Base-by-base conservation (phyloP, 1,140 invertebrate species). In the Hypsibius dujardini region DNA sequence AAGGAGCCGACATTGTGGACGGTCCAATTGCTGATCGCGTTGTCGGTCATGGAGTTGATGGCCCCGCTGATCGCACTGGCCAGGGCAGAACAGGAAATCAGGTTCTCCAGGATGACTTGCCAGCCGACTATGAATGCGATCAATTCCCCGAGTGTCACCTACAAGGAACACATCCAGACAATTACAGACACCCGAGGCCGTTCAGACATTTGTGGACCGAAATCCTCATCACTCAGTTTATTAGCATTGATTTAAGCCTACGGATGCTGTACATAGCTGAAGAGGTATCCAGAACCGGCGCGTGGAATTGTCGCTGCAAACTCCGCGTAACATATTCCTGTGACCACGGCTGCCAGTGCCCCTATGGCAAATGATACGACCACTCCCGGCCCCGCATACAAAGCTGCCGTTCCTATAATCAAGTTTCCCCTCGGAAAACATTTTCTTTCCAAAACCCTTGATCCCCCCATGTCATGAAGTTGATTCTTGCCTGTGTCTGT, bases 281-380 rank as follows among this genome's bases (percentile, higher is more conserved):
- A 83, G 46, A 82, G 78, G 75, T 83, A 83, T 1, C 81, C 81
- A 46, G 81, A 82, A 1, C 81, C 80, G 60, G 81, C 78, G 78
- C 92, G 87, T 72, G 93, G 93, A 71, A 96, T 92, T 78, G 92
- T 84, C 47, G 95, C 92, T 73, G 91, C 93, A 80, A 97, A 96
- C 81, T 96, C 93, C 42, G 93, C 93, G 77, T 81, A 81, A 62
- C 79, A 80, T n/a, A 81, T 70, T 46, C 79, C 79, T 70, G 46
- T 76, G 46, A 75, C 50, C 7, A 56, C 7, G n/a, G 50, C 50
- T n/a, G n/a, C 50, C 7, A 56, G 50, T 7, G 70, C 45, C 28
- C 70, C 45, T 12, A 67, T 71, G 67, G 70, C 70, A 59, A 67
- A 40, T 3, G 3, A 59, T 47, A 67, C 45, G 7, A 67, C 45